phyloP scores from a whole-genome alignment of 2,113 vertebrate genomes.

The Dasypus novemcinctus region DNA sequence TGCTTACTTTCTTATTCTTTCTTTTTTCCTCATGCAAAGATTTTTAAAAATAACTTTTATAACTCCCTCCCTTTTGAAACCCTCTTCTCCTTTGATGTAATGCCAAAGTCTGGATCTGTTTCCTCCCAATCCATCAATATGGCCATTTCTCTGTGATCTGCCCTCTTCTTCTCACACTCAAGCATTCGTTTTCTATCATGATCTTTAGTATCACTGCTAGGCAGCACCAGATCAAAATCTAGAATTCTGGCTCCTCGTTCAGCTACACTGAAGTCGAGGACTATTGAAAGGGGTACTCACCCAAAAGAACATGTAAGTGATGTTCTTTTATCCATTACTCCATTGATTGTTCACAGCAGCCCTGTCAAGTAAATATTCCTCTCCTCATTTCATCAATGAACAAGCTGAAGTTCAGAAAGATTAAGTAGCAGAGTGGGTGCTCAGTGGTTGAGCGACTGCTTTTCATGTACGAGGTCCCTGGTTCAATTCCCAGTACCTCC shows the following conservation, averaged over 20 bases:
- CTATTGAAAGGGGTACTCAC: not conserved
- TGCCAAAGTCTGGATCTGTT: not conserved
- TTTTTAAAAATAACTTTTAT: not conserved
- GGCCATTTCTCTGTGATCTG: not conserved
- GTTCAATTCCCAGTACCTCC: no score
- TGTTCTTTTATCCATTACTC: not conserved
- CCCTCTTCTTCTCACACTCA: not conserved
- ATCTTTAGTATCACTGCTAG: conserved; percentile 23
- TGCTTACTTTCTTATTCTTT: conserved; percentile 30
- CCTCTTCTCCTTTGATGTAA: not conserved
- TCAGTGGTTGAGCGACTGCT: no score
- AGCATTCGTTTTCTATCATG: not conserved
- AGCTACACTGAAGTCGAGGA: conserved; percentile 8
- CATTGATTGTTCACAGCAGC: not conserved
- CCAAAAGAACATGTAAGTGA: not conserved
- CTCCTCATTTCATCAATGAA: not conserved
- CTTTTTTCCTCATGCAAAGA: conserved; percentile 1
- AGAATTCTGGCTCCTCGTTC: not conserved
- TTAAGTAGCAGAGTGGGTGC: not conserved
- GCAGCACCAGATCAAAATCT: not conserved
- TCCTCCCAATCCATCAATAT: not conserved
- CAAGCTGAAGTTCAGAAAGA: not conserved
- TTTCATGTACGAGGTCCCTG: no score
- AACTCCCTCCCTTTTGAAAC: conserved; percentile 8
- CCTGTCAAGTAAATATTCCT: not conserved